Evolutionary conservation across 2,888 invertebrate genomes (phyloP).

Genomic region (Prosopocoilus inquinatus): DNA sequence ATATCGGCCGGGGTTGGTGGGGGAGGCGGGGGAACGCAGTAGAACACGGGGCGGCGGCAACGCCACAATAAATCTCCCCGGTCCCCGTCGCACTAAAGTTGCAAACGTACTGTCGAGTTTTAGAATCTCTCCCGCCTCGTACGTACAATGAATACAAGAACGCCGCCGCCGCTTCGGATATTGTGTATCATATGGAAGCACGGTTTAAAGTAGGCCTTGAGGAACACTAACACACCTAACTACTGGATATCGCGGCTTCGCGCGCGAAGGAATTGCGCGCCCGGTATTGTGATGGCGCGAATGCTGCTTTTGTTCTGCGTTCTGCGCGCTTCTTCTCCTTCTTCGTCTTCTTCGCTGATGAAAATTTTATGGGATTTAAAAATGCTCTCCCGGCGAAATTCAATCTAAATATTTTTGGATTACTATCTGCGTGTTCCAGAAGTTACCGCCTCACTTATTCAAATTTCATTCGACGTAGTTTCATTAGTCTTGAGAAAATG

Average conservation of each 20-base stretch:
- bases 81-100: not conserved
- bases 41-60: conserved; percentile 6
- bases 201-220: conserved; percentile 13
- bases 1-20: conserved; percentile 5
- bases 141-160: not conserved
- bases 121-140: conserved; percentile 2
- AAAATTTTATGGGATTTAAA: too few species aligned
- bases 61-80: conserved; percentile 10
- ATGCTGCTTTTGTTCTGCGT: too few species aligned
- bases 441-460: too few species aligned
- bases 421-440: too few species aligned
- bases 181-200: conserved; percentile 1
- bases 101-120: conserved; percentile 5
- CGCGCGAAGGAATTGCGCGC: not conserved
- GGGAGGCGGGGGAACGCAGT: conserved; percentile 1
- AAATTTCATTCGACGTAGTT: too few species aligned
- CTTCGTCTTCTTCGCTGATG: too few species aligned
- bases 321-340: too few species aligned
- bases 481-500: too few species aligned
- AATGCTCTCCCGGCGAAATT: too few species aligned
- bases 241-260: conserved; percentile 1
- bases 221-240: conserved; percentile 9
- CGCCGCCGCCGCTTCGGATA: not conserved
- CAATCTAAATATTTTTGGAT: too few species aligned
- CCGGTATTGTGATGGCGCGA: not conserved